Evolutionary conservation across 2,797 vertebrate genomes (phyloP), one percentile per base, ranked within the genome.

Genomic region (Silurus aristotelis): DNA sequence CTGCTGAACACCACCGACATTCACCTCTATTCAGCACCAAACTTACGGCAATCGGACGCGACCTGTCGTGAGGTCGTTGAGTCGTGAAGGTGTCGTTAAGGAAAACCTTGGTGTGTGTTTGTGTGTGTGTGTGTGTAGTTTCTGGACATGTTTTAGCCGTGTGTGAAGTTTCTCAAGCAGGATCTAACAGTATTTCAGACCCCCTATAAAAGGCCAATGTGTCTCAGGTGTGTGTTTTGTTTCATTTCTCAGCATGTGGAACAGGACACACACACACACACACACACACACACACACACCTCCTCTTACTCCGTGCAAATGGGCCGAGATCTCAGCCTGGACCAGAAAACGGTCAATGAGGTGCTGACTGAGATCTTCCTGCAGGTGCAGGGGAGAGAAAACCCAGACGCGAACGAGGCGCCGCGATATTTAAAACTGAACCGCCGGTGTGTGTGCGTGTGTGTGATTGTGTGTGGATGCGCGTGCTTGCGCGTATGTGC

Each of bases 1-100:
- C 89, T 87, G 80, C 82, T 81, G 88, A 55, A 61, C 8, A 55
- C 38, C 6, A 73, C 10, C 72, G 19, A 1, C 9, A 27, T 22
- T 46, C 5, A 17, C 10, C 73, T 84, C 61, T 66, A 68, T 76
- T 83, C 22, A 63, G 22, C 48, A 75, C 55, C 8, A 55, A 80
- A 80, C 60, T 25, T 63, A 0, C 25, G 13, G 38, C 22, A n/a
- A 43, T 31, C 25, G 5, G 20, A 46, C 17, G 68, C 43, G 61
- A 6, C 5, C 3, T 27, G 52, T 56, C 25, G 55, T 38, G 38
- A 38, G 38, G 38, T 38, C 38, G 38, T 38, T 38, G 38, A 38
- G 3, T 38, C 38, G 38, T 5, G 38, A 38, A 38, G 0, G 7
- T 58, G n/a, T 3, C 9, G 2, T 25, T 6, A 1, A 73, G 3